phyloP scores from a whole-genome alignment of 2,888 invertebrate species.

The Lingula anatina region DNA sequence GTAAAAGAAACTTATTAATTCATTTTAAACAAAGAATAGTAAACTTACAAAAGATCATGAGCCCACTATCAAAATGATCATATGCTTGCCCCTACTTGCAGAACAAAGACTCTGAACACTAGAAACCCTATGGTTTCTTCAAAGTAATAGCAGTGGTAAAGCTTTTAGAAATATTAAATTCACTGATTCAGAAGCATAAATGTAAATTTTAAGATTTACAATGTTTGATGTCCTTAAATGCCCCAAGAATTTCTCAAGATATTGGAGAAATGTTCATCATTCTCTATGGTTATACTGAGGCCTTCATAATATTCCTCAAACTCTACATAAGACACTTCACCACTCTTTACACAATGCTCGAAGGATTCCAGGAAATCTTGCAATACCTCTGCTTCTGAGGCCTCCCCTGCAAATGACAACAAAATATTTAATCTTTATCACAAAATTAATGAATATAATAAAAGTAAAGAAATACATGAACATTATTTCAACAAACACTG shows the following conservation, averaged over 20 bases:
- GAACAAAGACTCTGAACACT: no score
- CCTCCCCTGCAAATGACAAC: slow-evolving; percentile 14
- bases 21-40: no score
- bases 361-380: slow-evolving; percentile 37
- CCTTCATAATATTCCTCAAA: slow-evolving; percentile 51
- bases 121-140: no score
- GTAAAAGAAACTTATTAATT: no score
- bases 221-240: slow-evolving; percentile 23
- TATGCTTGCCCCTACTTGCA: no score
- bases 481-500: no score
- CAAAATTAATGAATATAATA: not conserved
- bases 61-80: no score
- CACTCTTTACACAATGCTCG: slow-evolving; percentile 21
- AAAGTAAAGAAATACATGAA: not conserved
- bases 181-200: not conserved
- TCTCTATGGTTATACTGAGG: slow-evolving; percentile 34
- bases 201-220: not conserved
- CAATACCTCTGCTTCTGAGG: slow-evolving; percentile 14
- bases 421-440: no score
- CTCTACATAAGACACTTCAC: slow-evolving; percentile 35
- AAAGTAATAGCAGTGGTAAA: no score
- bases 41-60: no score
- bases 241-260: slow-evolving; percentile 46
- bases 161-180: no score
- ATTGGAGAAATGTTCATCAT: slow-evolving; percentile 42